Evolutionary conservation across 2,888 invertebrate genomes (phyloP).

Genomic region (Macrophya alboannulata): DNA sequence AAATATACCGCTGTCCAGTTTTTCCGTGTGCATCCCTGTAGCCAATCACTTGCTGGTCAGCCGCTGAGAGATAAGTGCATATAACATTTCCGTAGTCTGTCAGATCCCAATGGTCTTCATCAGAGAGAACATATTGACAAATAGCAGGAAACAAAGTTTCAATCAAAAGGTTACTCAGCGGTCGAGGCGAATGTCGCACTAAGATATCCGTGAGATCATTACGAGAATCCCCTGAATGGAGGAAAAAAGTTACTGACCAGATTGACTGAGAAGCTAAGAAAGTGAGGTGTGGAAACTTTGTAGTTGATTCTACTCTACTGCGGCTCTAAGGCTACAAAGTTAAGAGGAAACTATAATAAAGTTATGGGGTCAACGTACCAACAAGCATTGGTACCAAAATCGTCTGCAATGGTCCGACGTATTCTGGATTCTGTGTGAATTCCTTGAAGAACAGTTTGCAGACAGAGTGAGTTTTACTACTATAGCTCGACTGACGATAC

Average conservation of each 20-base stretch:
- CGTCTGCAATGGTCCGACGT: slow-evolving; percentile 82
- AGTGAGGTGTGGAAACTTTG: slow-evolving; percentile 32
- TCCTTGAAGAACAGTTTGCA: slow-evolving; percentile 83
- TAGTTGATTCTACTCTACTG: neutral
- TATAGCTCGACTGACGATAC: slow-evolving; percentile 81
- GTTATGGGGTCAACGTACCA: slow-evolving; percentile 75
- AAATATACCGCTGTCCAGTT: slow-evolving; percentile 81
- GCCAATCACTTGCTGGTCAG: slow-evolving; percentile 82
- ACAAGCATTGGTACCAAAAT: slow-evolving; percentile 84
- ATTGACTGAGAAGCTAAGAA: neutral
- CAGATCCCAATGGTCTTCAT: slow-evolving; percentile 83
- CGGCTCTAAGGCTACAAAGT: neutral
- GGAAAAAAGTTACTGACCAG: neutral
- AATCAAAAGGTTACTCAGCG: slow-evolving; percentile 81
- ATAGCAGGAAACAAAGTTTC: slow-evolving; percentile 83
- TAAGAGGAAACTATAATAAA: neutral
- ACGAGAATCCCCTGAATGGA: slow-evolving; percentile 76
- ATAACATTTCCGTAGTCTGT: slow-evolving; percentile 85
- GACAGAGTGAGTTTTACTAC: neutral
- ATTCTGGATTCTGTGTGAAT: slow-evolving; percentile 82
- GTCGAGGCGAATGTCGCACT: slow-evolving; percentile 82
- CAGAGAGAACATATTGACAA: slow-evolving; percentile 82
- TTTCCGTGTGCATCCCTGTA: slow-evolving; percentile 81
- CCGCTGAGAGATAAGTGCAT: slow-evolving; percentile 83
- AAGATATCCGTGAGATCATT: slow-evolving; percentile 84